Base-by-base conservation (phyloP, 2,888 invertebrate genomes). In the Tenthredo notha region DNA sequence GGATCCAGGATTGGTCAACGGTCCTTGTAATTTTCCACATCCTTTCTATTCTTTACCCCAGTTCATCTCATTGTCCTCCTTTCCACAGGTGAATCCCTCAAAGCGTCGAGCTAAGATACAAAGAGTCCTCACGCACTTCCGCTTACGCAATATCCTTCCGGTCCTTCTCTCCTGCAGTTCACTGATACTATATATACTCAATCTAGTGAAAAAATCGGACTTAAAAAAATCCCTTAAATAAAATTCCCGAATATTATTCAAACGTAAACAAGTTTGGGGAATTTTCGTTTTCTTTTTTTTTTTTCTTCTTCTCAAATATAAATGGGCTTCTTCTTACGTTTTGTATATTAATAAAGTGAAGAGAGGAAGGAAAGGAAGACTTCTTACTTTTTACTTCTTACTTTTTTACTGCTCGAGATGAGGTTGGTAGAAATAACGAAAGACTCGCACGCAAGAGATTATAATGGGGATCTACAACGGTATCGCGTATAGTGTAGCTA, bases 111-210 rank as follows among this genome's bases (percentile, higher is more conserved):
- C 86, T 86, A 88, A 87, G 89, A 91, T 91, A 92, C 89, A 91
- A 91, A 90, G 88, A 85, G 85, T 70, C 29, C 83, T 86, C 90
- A 90, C 90, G 91, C 91, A 91, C 88, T 91, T 92, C 92, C 92
- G 91, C 88, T 92, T 92, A 89, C 90, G 92, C 90, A 92, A 92
- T 89, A 91, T 92, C 92, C 92, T 92, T 92, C 92, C 92, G 92
- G 91, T 90, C 86, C 33, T 43, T n/a, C 54, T 54, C 61, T 61
- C 12, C 25, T 10, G 61, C 4, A 83, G 18, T 18, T 40, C n/a
- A 3, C 21, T n/a, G 72, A 40, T 25, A 74, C 5, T 43, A n/a
- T n/a, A 2, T 33, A 4, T 74, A 74, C 21, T 70, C n/a, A 25
- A 70, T 70, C n/a, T 29, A 9, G 21, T 2, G 25, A 10, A 67